Evolutionary conservation across 2,797 vertebrate species (phyloP), one percentile per base, ranked within the genome.

Genomic region (Oceanodroma leucorhoa): DNA sequence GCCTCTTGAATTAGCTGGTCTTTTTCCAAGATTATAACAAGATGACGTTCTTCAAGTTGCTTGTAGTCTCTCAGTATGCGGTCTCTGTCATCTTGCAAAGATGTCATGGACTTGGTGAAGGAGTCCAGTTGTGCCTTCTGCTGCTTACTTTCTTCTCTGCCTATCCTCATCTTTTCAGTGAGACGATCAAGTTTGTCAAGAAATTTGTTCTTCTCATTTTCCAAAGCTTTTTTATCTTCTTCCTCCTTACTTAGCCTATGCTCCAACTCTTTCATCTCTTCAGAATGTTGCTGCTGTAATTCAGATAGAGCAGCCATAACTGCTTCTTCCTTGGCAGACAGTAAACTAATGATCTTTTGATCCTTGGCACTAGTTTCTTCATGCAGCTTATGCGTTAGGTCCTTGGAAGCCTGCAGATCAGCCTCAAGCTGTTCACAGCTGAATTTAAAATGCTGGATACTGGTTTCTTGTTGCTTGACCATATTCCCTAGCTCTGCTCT

Each of bases 41-140:
- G 97, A 84, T 99, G 99, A 67, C 98, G 98, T 73, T 99, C 98
- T 94, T 99, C 99, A 73, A 99, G 98, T 93, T 99, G 98, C 87
- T 98, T 99, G 97, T 99, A 99, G 67, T 98, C 98, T 87, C 95
- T 97, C 40, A 99, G 96, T 54, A 99, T 97, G 40, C 98, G 87
- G 95, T 99, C 99, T 79, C 99, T 92, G 94, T 99, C 99, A 2
- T 99, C 98, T 96, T 99, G 99, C 93, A 99, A 91, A 20, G 99
- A 99, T n/a, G 98, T 98, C 99, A 99, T 99, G 82, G 99, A 99
- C 82, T 98, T 99, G 40, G 98, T 98, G 72, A 99, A 99, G 29
- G 99, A 98, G 88, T 99, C 98, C 91, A 99, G 97, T 54, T 98
- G 98, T 78, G 98, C 95, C 95, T 98, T 99, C 58, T 98, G 98